These are phyloP conservation scores for Oreochromis grahami DNA, from an alignment of 2,797 vertebrate species.

Conservation along the genomic window DNA sequence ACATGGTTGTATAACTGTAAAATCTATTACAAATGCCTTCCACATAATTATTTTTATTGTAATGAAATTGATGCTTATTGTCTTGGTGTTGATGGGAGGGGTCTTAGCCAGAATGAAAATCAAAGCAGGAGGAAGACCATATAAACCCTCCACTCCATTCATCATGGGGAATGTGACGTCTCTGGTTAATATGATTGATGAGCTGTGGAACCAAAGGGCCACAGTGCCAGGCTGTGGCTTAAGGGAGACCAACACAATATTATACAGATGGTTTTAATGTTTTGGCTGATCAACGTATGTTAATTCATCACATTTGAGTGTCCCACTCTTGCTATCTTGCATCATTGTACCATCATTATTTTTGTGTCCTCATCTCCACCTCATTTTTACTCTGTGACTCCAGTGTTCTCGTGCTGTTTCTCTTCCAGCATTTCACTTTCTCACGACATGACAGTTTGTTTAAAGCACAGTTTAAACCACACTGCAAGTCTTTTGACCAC, in stretches of 20 bases:
- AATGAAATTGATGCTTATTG: background rate
- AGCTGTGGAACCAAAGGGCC: background rate
- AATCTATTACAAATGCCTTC: background rate
- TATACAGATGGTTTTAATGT: background rate
- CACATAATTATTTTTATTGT: background rate
- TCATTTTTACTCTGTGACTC: background rate
- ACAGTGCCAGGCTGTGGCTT: background rate
- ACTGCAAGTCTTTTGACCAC: constrained; percentile 12
- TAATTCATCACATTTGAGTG: background rate
- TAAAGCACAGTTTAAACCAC: constrained; percentile 13
- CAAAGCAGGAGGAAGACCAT: background rate
- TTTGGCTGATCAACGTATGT: background rate
- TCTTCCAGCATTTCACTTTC: background rate
- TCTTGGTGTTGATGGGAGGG: background rate
- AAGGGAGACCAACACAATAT: background rate
- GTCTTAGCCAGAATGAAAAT: background rate
- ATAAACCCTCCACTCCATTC: background rate
- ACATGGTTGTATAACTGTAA: background rate
- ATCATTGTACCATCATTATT: constrained; percentile 10
- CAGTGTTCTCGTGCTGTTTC: background rate
- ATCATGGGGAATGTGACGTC: background rate
- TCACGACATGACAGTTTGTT: constrained; percentile 1
- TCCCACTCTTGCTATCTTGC: background rate
- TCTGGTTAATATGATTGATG: background rate
- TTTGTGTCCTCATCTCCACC: background rate